Evolutionary conservation across 2,888 invertebrate genomes (phyloP).

Genomic region (Xylota sylvarum): DNA sequence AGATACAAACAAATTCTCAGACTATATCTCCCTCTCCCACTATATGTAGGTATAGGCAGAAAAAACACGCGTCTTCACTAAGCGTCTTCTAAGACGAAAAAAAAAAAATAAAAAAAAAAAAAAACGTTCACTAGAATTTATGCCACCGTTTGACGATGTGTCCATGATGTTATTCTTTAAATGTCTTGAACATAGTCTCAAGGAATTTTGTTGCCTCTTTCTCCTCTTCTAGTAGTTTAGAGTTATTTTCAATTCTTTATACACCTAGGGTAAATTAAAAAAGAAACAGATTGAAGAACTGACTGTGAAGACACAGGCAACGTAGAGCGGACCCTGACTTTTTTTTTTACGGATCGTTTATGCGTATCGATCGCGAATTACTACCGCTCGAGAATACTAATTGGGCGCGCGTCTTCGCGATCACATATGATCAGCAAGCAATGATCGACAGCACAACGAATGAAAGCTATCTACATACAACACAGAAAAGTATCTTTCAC

Average conservation of each 20-base stretch:
- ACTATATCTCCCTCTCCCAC: slow-evolving; percentile 32
- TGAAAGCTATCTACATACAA: slow-evolving; percentile 25
- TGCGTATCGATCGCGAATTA: slow-evolving; percentile 71
- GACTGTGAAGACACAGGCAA: slow-evolving; percentile 30
- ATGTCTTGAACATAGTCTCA: slow-evolving; percentile 33
- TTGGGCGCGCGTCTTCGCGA: slow-evolving; percentile 70
- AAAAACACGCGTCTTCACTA: slow-evolving; percentile 49
- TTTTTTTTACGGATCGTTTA: slow-evolving; percentile 57
- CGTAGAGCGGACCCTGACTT: slow-evolving; percentile 42
- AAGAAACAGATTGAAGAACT: slow-evolving; percentile 20
- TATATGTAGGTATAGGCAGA: slow-evolving; percentile 26
- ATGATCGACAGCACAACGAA: slow-evolving; percentile 60
- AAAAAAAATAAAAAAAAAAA: slow-evolving; percentile 21
- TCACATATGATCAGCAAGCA: slow-evolving; percentile 61
- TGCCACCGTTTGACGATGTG: slow-evolving; percentile 44
- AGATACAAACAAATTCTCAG: slow-evolving; percentile 13
- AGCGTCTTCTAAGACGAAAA: slow-evolving; percentile 23
- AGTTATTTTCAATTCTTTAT: slow-evolving; percentile 64
- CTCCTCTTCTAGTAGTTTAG: slow-evolving; percentile 33
- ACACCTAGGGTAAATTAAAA: slow-evolving; percentile 46
- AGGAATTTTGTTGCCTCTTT: slow-evolving; percentile 40
- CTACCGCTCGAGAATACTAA: slow-evolving; percentile 75
- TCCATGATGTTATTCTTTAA: slow-evolving; percentile 40
- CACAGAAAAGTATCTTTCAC: slow-evolving; percentile 53
- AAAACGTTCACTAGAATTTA: slow-evolving; percentile 25